Base-by-base conservation (phyloP, 2,888 invertebrate genomes). In the Zhuqinia jingwanae region DNA sequence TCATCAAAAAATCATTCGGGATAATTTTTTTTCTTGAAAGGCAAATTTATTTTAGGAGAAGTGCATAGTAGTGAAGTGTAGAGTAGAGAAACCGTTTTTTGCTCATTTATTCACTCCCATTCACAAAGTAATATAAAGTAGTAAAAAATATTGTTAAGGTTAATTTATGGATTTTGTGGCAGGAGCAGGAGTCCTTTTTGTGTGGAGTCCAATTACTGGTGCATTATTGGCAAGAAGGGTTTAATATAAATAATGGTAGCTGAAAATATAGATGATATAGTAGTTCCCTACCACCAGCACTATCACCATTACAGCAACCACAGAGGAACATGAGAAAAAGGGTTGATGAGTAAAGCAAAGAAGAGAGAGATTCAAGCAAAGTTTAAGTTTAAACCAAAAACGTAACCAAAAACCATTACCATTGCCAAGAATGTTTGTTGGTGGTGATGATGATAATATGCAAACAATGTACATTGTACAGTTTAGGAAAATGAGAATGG, bases 111-210 rank as follows among this genome's bases (percentile, higher is more conserved):
- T 65, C 36, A 22, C 36, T 5, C 13, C 11, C 63, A 2, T 15
- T 53, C 15, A 20, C 27, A n/a, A 10, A 22, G 47, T 47, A 25
- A 47, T 73, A 58, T 22, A 20, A 20, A 17, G 22, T 76, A 76
- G 27, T 56, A n/a, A 30, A n/a, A 25, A 8, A 25, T 47, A 2
- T 75, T 75, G 56, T 30, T 78, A 6, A 6, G 27, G 65, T 73
- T 27, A 76, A 84, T 84, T 84, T 84, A 77, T 77, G 56, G 42
- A 77, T 25, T 17, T 36, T 68, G 42, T 83, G 76, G 83, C 83
- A 76, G 77, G 20, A 70, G 70, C 56, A 75, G 82, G 50, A 75
- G 42, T 68, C 42, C 50, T 50, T 2, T 13, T 3, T 13, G 50
- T 68, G 56, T 56, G 22, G 47, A 85, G 60, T 63, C 78, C 78